Conservation (phyloP, 2,797 vertebrate genomes). For the Silurus lanzhouensis region DNA sequence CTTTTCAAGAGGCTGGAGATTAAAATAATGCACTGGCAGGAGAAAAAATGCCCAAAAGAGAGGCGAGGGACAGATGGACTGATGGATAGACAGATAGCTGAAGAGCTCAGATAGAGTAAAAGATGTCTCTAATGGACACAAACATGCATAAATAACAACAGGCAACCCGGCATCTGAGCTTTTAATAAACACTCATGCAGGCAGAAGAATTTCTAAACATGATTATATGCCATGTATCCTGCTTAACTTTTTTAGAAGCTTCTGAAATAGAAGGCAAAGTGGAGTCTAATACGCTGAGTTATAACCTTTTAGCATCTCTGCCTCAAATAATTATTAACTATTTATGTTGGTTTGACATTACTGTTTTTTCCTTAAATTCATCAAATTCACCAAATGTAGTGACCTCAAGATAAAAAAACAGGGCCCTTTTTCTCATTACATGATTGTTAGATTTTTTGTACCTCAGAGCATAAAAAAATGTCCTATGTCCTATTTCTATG, state of each 20-base stretch:
- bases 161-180: conserved; percentile 71
- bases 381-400: neutral
- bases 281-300: neutral
- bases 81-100: conserved; percentile 60
- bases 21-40: conserved; percentile 89
- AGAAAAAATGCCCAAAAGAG: conserved; percentile 68
- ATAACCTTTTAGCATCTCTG: neutral
- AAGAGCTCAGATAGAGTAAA: conserved; percentile 51
- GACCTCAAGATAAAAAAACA: neutral
- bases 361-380: neutral
- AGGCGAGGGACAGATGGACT: conserved; percentile 65
- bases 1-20: conserved; percentile 73
- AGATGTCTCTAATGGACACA: conserved; percentile 92
- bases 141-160: conserved; percentile 96
- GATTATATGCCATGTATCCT: conserved; percentile 47
- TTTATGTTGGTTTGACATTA: neutral
- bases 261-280: conserved; percentile 36
- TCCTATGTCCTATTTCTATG: too few relatives aligned
- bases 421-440: neutral
- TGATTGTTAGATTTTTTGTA: neutral
- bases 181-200: conserved; percentile 78
- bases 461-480: too few relatives aligned
- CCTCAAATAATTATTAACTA: neutral
- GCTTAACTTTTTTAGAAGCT: conserved; percentile 23
- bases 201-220: conserved; percentile 54